Evolutionary conservation across 2,888 invertebrate genomes (phyloP), one percentile per base, ranked within the genome.

Genomic region (Microctonus brassicae): DNA sequence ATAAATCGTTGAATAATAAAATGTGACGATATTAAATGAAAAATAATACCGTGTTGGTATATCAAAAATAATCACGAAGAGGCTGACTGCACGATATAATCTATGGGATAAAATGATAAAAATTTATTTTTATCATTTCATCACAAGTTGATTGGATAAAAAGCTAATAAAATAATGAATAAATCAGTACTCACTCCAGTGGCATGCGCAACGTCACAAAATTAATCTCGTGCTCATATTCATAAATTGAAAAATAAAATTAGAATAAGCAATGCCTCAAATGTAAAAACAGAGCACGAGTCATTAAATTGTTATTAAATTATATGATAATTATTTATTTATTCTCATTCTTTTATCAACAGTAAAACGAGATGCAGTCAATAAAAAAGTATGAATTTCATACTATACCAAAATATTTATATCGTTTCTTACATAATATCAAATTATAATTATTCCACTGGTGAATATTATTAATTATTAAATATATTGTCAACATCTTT

Each of bases 1-100:
- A 24, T 9, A 11, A 26, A 47, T 47, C 9, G 5, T 17, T 47
- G n/a, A n/a, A 47, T 47, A 17, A 47, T 5, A 24, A 65, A 60
- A 60, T 66, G 24, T 65, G 70, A 66, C 58, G 47, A 70, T 24
- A 34, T 60, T 34, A 13, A 17, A 47, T n/a, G 34, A 34, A n/a
- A n/a, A 60, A n/a, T 34, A 62, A 62, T 36, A 24, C 64, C 29
- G 64, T 34, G 64, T 26, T 26, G 70, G 33, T 64, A 36, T 63
- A 36, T 63, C 52, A 42, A 47, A 17, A 33, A 64, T 52, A 33
- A 65, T 55, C 65, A 36, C 22, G 55, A 65, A 65, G 36, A 34
- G 55, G 55, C 55, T 65, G 55, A 55, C 36, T 53, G 36, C 17
- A 13, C 26, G 13, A 60, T 62, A 39, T n/a, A 24, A 6, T 13